phyloP scores from a whole-genome alignment of 2,113 vertebrate species.

The Gavia stellata region DNA sequence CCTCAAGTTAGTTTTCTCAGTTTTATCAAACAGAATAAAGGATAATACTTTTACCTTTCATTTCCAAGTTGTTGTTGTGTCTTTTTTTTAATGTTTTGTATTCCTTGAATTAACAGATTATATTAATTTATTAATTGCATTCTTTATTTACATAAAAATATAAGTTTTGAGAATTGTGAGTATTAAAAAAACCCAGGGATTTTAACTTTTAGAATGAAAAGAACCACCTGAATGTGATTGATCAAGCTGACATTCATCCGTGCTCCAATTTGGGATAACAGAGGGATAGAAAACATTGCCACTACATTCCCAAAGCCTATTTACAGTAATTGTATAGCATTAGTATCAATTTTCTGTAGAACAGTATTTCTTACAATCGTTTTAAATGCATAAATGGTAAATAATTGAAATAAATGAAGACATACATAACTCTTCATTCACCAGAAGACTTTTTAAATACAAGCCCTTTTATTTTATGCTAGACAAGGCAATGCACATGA shows the following conservation, averaged over 20 bases:
- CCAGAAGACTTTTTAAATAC: not conserved
- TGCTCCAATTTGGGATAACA: not conserved
- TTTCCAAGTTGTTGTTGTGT: not conserved
- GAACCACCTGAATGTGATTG: not conserved
- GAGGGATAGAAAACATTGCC: not conserved
- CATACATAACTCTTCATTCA: not conserved
- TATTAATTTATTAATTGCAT: not conserved
- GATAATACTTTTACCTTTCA: not conserved
- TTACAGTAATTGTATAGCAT: not conserved
- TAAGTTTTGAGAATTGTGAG: not conserved
- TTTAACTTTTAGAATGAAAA: not conserved
- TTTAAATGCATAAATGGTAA: slow-evolving; percentile 19
- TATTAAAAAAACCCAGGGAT: not conserved
- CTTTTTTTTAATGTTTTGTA: not conserved
- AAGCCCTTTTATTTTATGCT: not conserved
- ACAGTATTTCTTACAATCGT: not conserved
- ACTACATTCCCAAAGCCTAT: not conserved
- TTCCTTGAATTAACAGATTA: not conserved
- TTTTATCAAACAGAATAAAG: not conserved
- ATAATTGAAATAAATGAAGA: not conserved
- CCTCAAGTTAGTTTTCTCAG: not conserved
- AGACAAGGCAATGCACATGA: not conserved
- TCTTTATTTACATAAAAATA: not conserved
- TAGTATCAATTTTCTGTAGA: slow-evolving; percentile 7
- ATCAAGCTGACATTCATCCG: not conserved